Conservation (phyloP, 2,797 vertebrate species). For the Danio kyathit region DNA sequence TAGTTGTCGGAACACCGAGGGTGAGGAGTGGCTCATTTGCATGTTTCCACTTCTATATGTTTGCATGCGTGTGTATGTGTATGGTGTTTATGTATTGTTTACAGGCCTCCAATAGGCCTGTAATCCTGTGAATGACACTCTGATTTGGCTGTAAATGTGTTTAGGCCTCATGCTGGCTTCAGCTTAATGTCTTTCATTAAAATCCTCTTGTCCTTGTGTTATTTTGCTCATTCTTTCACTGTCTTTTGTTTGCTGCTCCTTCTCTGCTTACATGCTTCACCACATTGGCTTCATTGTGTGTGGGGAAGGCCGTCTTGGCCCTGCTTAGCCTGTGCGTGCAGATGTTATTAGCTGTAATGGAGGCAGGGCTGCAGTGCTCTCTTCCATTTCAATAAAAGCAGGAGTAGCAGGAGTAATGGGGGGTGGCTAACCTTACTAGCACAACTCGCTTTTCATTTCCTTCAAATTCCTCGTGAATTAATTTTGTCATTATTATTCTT, state of each 20-base stretch:
- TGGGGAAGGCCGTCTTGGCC: conserved; percentile 54
- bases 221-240: conserved; percentile 69
- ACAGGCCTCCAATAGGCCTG: conserved; percentile 23
- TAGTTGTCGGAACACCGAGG: conserved; percentile 76
- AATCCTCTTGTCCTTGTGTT: conserved; percentile 66
- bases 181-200: conserved; percentile 55
- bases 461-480: not conserved
- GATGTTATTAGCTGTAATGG: conserved; percentile 55
- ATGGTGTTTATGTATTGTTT: conserved; percentile 15
- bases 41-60: conserved; percentile 77
- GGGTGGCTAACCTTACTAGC: conserved; percentile 48
- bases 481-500: conserved; percentile 27
- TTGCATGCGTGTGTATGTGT: conserved; percentile 51
- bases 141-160: conserved; percentile 50
- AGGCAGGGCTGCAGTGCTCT: conserved; percentile 58
- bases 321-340: conserved; percentile 60
- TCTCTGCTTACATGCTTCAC: conserved; percentile 51
- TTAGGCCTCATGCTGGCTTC: conserved; percentile 10
- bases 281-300: conserved; percentile 55
- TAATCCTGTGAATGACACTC: not conserved
- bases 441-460: not conserved
- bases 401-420: conserved; percentile 41
- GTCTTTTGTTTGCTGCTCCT: conserved; percentile 47
- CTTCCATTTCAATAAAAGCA: conserved; percentile 64
- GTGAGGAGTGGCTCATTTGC: conserved; percentile 82